These are phyloP conservation scores for Drosophila koepferae DNA, from an alignment of 2,888 invertebrate genomes.

Conservation along the genomic window DNA sequence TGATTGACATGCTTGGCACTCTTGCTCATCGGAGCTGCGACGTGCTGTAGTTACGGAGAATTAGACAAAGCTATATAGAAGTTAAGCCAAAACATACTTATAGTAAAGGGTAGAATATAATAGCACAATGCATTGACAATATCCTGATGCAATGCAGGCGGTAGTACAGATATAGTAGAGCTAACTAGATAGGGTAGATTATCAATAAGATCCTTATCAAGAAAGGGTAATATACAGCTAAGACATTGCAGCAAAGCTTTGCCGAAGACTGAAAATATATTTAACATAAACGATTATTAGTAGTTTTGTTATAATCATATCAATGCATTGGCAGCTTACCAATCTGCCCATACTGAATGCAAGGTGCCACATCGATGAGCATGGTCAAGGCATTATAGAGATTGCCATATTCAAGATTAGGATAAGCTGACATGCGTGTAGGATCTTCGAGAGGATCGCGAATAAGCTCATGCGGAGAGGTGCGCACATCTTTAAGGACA, in stretches of 20 bases:
- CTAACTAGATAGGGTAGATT: conserved; percentile 97
- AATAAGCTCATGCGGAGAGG: conserved; percentile 96
- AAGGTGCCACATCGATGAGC: conserved; percentile 95
- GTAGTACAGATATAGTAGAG: conserved; percentile 96
- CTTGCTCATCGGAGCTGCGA: conserved; percentile 89
- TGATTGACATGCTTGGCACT: conserved; percentile 93
- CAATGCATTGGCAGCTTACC: conserved; percentile 86
- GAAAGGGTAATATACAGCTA: conserved; percentile 97
- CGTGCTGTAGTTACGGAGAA: conserved; percentile 86
- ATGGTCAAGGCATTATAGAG: conserved; percentile 94
- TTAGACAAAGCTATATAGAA: neutral
- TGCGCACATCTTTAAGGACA: conserved; percentile 98
- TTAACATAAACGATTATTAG: neutral
- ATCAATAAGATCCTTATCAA: conserved; percentile 98
- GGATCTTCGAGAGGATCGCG: conserved; percentile 94
- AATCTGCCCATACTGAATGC: conserved; percentile 94
- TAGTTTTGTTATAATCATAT: neutral
- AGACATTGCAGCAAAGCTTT: conserved; percentile 97
- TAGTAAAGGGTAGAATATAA: conserved; percentile 97
- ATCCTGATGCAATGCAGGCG: conserved; percentile 95
- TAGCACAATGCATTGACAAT: conserved; percentile 97
- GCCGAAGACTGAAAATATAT: conserved; percentile 91
- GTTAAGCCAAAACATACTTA: conserved; percentile 88
- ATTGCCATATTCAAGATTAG: conserved; percentile 98
- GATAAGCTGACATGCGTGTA: conserved; percentile 95